Percentiles rank a stretch among this genome's conserved stretches.
Evolutionary conservation across 2,888 invertebrate genomes (phyloP).

Genomic region (Bruchidius siliquastri): DNA sequence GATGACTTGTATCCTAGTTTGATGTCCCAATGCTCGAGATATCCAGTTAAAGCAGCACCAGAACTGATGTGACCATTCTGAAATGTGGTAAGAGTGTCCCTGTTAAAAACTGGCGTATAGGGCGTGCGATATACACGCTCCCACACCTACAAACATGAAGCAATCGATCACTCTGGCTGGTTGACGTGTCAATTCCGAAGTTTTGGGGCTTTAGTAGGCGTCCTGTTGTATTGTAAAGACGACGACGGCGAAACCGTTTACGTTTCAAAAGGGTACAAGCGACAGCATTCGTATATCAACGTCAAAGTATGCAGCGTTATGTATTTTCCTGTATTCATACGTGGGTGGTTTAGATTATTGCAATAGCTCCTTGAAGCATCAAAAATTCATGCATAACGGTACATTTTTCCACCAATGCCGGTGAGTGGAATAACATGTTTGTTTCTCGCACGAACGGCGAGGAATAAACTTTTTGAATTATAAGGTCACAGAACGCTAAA

Average conservation of each 20-base stretch:
- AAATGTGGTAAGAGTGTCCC: not conserved
- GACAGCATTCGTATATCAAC: not conserved
- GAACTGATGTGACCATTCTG: too few relatives aligned
- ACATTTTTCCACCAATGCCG: too few relatives aligned
- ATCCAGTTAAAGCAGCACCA: too few relatives aligned
- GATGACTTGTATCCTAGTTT: too few relatives aligned
- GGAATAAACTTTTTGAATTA: too few relatives aligned
- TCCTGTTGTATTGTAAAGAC: not conserved
- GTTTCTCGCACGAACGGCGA: too few relatives aligned
- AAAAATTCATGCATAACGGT: too few relatives aligned
- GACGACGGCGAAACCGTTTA: not conserved
- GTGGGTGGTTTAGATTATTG: too few relatives aligned
- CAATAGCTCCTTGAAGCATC: too few relatives aligned
- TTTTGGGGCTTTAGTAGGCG: not conserved
- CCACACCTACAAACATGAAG: not conserved
- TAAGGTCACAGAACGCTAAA: too few relatives aligned
- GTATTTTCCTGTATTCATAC: not conserved
- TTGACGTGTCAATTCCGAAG: not conserved
- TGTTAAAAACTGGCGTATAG: not conserved
- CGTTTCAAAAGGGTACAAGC: not conserved
- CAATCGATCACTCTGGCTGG: not conserved
- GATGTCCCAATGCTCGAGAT: too few relatives aligned
- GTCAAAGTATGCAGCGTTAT: not conserved
- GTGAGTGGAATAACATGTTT: too few relatives aligned
- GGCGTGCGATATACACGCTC: not conserved